Percentiles rank a stretch among this genome's conserved stretches.
Evolutionary conservation across 2,113 vertebrate genomes (phyloP).

Genomic region (Pituophis catenifer): DNA sequence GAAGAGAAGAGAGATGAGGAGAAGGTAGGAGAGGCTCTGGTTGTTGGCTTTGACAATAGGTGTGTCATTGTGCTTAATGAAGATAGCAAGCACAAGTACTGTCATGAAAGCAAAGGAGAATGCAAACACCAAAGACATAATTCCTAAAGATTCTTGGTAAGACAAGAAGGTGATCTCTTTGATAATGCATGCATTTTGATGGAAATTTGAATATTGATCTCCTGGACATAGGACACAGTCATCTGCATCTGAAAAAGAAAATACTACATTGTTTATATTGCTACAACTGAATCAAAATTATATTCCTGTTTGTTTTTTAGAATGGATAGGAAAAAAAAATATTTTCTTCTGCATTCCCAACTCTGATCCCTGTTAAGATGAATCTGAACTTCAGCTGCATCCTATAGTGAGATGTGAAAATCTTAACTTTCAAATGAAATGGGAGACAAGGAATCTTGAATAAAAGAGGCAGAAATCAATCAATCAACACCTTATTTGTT

Average conservation of each 20-base stretch:
- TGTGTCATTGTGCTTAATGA: neutral
- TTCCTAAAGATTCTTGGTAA: neutral
- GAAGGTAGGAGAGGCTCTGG: neutral
- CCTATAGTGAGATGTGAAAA: neutral
- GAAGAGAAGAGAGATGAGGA: neutral
- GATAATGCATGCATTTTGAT: neutral
- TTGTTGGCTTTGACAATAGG: neutral
- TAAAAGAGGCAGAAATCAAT: neutral
- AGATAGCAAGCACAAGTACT: neutral
- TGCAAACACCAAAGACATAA: accelerated
- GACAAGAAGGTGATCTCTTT: neutral
- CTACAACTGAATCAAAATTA: too few relatives aligned
- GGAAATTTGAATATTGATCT: neutral
- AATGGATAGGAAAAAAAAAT: neutral
- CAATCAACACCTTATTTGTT: neutral
- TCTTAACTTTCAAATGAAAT: neutral
- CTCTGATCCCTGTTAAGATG: neutral
- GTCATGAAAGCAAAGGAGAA: neutral
- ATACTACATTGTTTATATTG: neutral
- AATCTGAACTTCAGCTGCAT: neutral
- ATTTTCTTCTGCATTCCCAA: neutral
- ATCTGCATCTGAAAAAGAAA: neutral
- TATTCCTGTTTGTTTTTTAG: neutral
- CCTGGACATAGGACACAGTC: neutral
- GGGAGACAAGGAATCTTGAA: neutral